Conservation (phyloP, 2,888 invertebrate genomes). For the Acronicta psi region DNA sequence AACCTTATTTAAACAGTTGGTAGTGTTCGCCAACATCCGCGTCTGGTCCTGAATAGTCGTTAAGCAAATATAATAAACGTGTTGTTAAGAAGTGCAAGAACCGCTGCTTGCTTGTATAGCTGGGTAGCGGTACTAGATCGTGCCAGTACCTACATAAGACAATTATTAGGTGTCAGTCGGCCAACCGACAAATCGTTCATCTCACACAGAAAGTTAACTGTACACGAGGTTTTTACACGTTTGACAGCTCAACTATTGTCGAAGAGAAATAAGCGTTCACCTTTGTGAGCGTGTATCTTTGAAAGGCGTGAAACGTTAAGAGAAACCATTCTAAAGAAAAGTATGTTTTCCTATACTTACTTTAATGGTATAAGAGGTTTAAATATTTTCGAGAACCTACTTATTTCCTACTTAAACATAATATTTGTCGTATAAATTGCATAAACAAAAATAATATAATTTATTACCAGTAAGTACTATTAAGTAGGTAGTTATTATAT, state of each 20-base stretch:
- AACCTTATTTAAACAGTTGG: conserved; percentile 39
- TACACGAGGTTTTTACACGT: conserved; percentile 68
- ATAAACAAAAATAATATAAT: no score
- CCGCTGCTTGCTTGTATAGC: conserved; percentile 49
- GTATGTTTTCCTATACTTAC: conserved; percentile 10
- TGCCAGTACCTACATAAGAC: conserved; percentile 69
- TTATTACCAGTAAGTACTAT: no score
- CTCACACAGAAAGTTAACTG: conserved; percentile 74
- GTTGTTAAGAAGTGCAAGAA: conserved; percentile 50
- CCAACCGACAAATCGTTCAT: conserved; percentile 71
- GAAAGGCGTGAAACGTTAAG: conserved; percentile 34
- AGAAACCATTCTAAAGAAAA: conserved; percentile 37
- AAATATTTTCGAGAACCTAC: conserved; percentile 15
- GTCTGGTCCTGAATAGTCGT: conserved; percentile 29
- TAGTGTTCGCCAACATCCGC: conserved; percentile 4
- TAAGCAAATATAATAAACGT: conserved; percentile 33
- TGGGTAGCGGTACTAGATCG: conserved; percentile 75
- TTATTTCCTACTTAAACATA: not conserved
- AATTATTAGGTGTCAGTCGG: conserved; percentile 82
- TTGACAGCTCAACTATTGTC: conserved; percentile 62
- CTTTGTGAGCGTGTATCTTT: conserved; percentile 34
- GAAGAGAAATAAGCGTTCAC: conserved; percentile 45
- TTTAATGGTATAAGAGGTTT: conserved; percentile 3
- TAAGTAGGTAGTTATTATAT: no score
- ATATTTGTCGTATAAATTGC: not conserved